These are phyloP conservation scores for Ceratina australensis DNA, from an alignment of 1,140 invertebrate species.

Conservation along the genomic window DNA sequence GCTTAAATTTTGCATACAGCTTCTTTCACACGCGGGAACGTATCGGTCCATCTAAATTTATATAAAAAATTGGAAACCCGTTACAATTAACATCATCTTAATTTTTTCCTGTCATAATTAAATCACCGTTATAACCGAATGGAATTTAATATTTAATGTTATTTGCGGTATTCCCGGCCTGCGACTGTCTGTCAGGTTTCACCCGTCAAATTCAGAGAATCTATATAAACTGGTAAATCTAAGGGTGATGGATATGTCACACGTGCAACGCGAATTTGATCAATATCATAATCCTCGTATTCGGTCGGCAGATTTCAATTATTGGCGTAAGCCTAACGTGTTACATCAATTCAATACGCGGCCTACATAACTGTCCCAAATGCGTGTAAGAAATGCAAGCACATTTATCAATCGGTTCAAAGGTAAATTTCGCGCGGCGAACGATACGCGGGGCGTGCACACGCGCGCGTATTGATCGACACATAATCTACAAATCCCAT, in stretches of 20 bases:
- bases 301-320: background rate
- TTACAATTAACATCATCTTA: no score
- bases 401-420: slow-evolving; percentile 37
- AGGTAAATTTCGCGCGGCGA: slow-evolving; percentile 29
- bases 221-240: background rate
- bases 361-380: background rate
- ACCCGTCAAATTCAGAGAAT: background rate
- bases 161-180: no score
- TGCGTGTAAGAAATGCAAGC: slow-evolving; percentile 38
- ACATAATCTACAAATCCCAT: slow-evolving; percentile 45
- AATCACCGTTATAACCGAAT: no score
- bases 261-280: background rate
- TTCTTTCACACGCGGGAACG: background rate
- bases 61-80: no score
- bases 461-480: slow-evolving; percentile 40
- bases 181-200: no score
- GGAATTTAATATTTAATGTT: no score
- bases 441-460: slow-evolving; percentile 1
- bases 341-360: background rate
- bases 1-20: background rate
- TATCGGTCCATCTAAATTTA: no score
- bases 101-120: no score
- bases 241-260: no score
- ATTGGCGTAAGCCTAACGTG: background rate
- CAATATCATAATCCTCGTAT: background rate